Percentiles rank a stretch among this genome's conserved stretches.
Conservation (phyloP, 2,888 invertebrate species). For the Calephelis perditalis region DNA sequence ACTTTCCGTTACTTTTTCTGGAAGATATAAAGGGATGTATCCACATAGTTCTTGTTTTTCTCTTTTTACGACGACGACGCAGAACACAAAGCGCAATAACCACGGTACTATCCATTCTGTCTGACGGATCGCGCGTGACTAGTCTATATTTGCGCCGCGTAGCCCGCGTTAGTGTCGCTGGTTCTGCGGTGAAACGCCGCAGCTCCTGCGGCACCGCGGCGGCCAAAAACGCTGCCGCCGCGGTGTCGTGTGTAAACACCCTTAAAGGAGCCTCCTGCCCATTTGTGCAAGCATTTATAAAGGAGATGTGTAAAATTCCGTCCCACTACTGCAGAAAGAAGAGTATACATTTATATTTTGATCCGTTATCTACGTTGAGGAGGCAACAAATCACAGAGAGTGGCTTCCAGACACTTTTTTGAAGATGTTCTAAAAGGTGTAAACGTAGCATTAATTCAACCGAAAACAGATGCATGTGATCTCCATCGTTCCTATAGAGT, state of each 20-base stretch:
- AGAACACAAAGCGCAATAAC: conserved; percentile 14
- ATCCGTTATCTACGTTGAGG: conserved; percentile 15
- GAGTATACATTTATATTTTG: conserved; percentile 11
- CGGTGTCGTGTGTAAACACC: too few species aligned
- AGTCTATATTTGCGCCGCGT: neutral
- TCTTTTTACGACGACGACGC: conserved; percentile 14
- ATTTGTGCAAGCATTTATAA: conserved; percentile 1
- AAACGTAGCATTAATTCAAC: conserved; percentile 14
- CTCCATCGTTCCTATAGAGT: conserved; percentile 9
- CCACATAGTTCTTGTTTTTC: neutral
- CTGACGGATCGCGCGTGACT: neutral
- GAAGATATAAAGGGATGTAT: conserved; percentile 19
- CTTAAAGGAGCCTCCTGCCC: too few species aligned
- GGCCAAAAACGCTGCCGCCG: neutral
- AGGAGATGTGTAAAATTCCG: conserved; percentile 9
- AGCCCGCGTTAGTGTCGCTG: neutral
- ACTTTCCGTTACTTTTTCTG: conserved; percentile 22
- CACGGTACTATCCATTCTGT: conserved; percentile 7
- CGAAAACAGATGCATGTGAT: conserved; percentile 15
- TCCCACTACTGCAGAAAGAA: conserved; percentile 10
- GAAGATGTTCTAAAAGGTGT: conserved; percentile 7
- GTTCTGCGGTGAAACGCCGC: conserved; percentile 3
- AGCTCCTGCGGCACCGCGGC: neutral
- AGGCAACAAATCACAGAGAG: conserved; percentile 11
- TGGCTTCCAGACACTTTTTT: conserved; percentile 14